phyloP scores from a whole-genome alignment of 2,888 invertebrate species.

The Lasius fuliginosus region DNA sequence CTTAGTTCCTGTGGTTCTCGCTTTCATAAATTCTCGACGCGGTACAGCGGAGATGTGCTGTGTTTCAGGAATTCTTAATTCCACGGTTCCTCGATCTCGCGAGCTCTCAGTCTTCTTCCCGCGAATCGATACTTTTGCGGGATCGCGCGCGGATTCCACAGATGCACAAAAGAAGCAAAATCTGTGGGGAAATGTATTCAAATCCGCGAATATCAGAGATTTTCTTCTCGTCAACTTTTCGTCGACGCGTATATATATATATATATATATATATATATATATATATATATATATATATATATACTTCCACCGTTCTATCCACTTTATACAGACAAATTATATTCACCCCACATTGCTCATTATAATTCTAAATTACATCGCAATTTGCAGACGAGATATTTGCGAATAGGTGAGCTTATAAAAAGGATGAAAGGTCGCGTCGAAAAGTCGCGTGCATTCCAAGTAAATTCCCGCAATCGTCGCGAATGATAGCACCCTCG shows the following conservation, averaged over 20 bases:
- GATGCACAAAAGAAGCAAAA: background rate
- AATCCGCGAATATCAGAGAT: background rate
- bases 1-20: background rate
- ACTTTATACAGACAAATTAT: background rate
- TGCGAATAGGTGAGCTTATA: background rate
- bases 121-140: slow-evolving; percentile 4
- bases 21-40: slow-evolving; percentile 40
- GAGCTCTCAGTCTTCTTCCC: background rate
- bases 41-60: background rate
- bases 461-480: slow-evolving; percentile 23
- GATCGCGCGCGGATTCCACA: background rate
- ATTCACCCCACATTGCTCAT: background rate
- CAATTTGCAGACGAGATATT: background rate
- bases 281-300: background rate
- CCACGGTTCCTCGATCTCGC: slow-evolving; percentile 31
- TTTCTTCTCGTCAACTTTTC: background rate
- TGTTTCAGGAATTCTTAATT: slow-evolving; percentile 41
- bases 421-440: background rate
- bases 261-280: no score
- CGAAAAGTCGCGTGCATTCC: background rate
- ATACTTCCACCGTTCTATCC: background rate
- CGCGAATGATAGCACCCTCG: slow-evolving; percentile 28
- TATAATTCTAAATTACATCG: background rate
- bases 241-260: background rate
- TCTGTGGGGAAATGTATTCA: slow-evolving; percentile 13